phyloP scores from a whole-genome alignment of 2,797 vertebrate species.

The Fringilla coelebs region DNA sequence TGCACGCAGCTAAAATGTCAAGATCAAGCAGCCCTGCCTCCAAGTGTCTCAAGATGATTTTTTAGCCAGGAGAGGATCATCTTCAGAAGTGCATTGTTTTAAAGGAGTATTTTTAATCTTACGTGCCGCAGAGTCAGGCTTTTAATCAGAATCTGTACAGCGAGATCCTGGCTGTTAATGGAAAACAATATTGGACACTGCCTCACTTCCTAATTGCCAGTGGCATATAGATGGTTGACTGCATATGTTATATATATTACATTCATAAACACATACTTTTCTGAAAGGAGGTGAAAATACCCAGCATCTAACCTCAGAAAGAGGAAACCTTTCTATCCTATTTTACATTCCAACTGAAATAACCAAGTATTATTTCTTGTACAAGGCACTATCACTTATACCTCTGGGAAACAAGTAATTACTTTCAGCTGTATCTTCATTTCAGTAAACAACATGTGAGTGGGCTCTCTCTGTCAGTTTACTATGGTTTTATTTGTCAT shows the following conservation, averaged over 20 bases:
- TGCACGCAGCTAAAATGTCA: background rate
- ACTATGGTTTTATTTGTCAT: conserved; percentile 16
- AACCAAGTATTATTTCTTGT: conserved; percentile 21
- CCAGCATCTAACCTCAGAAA: conserved; percentile 40
- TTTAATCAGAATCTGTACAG: conserved; percentile 17
- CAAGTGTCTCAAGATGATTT: background rate
- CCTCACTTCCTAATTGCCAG: conserved; percentile 9
- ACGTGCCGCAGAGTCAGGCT: background rate
- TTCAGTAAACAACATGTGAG: conserved; percentile 60
- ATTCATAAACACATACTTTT: conserved; percentile 3
- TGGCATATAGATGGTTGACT: conserved; percentile 7
- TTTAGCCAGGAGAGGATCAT: background rate
- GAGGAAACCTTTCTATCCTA: conserved; percentile 20
- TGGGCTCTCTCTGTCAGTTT: conserved; percentile 45
- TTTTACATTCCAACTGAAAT: conserved; percentile 59
- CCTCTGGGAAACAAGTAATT: conserved; percentile 58
- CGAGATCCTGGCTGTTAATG: conserved; percentile 4
- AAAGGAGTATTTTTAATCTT: conserved; percentile 36
- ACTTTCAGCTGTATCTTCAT: conserved; percentile 49
- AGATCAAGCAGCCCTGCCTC: background rate
- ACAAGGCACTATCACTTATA: conserved; percentile 27
- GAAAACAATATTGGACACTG: conserved; percentile 14
- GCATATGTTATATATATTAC: background rate
- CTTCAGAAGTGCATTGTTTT: background rate
- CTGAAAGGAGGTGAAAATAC: conserved; percentile 6